Evolutionary conservation across 1,140 invertebrate species (phyloP), one percentile per base, ranked within the genome.

Genomic region (Drosophila setifemur): DNA sequence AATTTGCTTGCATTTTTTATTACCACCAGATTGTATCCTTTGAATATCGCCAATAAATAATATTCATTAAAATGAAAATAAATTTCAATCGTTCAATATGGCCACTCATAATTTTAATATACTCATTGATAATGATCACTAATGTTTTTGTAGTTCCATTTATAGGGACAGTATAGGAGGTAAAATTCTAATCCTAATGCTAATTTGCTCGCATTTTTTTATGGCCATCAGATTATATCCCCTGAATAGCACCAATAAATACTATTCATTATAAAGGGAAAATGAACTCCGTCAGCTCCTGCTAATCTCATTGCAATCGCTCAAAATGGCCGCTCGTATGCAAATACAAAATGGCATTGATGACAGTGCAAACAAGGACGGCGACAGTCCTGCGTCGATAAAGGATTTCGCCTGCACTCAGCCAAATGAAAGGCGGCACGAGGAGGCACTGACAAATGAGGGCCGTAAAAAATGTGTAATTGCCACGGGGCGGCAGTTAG

Each of bases 281-380:
- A 26, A 26, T 14, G 1, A 5, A 3, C 12, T 14, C 9, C 40
- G n/a, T 3, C n/a, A 25, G 14, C 14, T 6, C 3, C 1, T 8
- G 0, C 12, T 29, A 70, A 70, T 70, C 44, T 58, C 7, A 6
- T n/a, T 12, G 4, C 2, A 44, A 71, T 71, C 69, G 5, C 18
- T 14, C 12, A 50, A 63, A 74, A 61, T 77, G 53, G 47, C 53
- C 23, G 23, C 18, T 11, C 25, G 28, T 44, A 71, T 67, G 33
- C 57, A 49, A 55, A 58, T 52, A 57, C 26, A 64, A 86, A 79
- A 75, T 72, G 69, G 55, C 82, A 75, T 63, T 85, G 81, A 85
- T 85, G 79, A 85, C 81, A 85, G 45, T 64, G 71, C 71, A 85
- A 85, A 86, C 81, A 86, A 75, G 71, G 61, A 49, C 48, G 73